phyloP scores from a whole-genome alignment of 1,140 invertebrate genomes.

The Spodoptera frugiperda region DNA sequence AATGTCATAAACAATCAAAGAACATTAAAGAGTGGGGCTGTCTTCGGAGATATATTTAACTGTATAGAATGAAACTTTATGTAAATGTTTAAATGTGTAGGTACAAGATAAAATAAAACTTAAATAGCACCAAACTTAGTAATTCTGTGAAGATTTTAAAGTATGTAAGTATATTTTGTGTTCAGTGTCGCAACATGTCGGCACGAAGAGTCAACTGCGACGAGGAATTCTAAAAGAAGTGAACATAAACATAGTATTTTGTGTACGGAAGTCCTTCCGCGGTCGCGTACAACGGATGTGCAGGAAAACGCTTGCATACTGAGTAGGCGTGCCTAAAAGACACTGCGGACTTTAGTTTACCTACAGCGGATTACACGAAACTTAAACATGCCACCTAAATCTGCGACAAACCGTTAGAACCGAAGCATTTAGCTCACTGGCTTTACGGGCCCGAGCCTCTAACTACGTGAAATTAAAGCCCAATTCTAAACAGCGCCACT shows the following conservation, averaged over 20 bases:
- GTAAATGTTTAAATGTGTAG: constrained; percentile 4
- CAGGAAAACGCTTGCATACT: constrained; percentile 84
- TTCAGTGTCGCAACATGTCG: constrained; percentile 72
- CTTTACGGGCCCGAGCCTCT: constrained; percentile 56
- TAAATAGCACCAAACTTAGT: constrained; percentile 36
- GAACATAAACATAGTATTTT: constrained; percentile 82
- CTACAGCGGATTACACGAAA: constrained; percentile 81
- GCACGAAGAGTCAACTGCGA: constrained; percentile 77
- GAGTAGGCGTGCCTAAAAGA: constrained; percentile 84
- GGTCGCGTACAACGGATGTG: constrained; percentile 83
- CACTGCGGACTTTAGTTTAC: constrained; percentile 81
- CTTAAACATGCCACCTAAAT: constrained; percentile 81
- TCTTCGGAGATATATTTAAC: constrained; percentile 50
- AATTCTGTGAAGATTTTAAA: constrained; percentile 56
- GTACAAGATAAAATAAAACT: constrained; percentile 1
- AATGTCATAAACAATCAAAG: constrained; percentile 44
- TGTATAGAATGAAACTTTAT: constrained; percentile 58
- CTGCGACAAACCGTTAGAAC: constrained; percentile 70
- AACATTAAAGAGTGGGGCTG: constrained; percentile 29
- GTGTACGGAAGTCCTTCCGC: constrained; percentile 82
- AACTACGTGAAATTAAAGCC: constrained; percentile 53
- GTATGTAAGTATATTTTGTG: constrained; percentile 71
- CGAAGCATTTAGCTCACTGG: constrained; percentile 64
- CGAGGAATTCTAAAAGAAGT: constrained; percentile 82
- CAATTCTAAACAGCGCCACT: constrained; percentile 32